Evolutionary conservation across 2,888 invertebrate species (phyloP).

Genomic region (Eugnorisma glareosa): DNA sequence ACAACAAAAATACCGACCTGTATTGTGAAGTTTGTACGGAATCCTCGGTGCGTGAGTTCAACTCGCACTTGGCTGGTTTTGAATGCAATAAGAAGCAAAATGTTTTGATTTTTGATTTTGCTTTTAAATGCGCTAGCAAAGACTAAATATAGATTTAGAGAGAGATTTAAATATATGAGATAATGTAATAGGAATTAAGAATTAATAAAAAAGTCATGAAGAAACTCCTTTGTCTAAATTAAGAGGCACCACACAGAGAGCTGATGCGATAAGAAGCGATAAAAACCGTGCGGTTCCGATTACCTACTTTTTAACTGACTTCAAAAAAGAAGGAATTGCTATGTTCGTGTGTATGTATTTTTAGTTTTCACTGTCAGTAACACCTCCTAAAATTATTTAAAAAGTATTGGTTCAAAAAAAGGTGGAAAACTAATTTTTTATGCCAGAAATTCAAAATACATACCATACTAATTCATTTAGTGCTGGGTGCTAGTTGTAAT

Average conservation of each 20-base stretch:
- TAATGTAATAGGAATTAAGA: not conserved
- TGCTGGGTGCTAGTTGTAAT: not conserved
- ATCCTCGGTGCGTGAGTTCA: not conserved
- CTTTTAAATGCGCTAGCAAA: not conserved
- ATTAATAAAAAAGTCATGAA: not conserved
- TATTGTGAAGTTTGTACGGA: not conserved
- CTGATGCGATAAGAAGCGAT: not conserved
- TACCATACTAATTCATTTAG: not conserved
- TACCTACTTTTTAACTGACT: not conserved
- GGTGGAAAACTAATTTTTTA: not conserved
- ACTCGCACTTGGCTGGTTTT: not conserved
- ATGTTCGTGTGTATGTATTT: not conserved
- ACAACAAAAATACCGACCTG: too few relatives aligned
- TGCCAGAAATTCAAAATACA: not conserved
- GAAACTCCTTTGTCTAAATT: not conserved
- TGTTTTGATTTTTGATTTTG: too few relatives aligned
- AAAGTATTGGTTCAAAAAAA: not conserved
- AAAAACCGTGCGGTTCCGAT: not conserved
- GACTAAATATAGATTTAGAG: too few relatives aligned
- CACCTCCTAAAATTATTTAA: not conserved
- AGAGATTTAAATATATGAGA: not conserved
- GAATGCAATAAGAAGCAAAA: not conserved
- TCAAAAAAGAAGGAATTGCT: not conserved
- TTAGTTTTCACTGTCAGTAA: not conserved
- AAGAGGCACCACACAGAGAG: not conserved